Conservation (phyloP, 2,797 vertebrate species). For the Enteromius afrohamiltoni region DNA sequence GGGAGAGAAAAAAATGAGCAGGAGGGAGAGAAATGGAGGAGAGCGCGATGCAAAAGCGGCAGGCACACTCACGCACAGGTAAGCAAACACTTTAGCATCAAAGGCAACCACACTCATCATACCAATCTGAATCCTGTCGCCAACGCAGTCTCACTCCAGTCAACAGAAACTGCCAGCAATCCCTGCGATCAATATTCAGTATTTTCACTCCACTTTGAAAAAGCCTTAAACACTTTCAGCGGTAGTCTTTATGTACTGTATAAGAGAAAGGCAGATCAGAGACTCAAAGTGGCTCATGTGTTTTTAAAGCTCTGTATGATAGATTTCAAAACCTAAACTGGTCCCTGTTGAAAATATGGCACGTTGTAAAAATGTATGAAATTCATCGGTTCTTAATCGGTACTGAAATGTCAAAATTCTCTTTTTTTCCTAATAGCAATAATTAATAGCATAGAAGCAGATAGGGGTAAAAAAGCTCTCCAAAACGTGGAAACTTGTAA, state of each 20-base stretch:
- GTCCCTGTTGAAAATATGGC: neutral
- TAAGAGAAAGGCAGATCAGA: slow-evolving; percentile 17
- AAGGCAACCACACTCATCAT: slow-evolving; percentile 13
- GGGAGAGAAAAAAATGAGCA: slow-evolving; percentile 10
- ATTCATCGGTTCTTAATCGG: too few species aligned
- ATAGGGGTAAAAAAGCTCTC: neutral
- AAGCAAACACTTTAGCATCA: slow-evolving; percentile 22
- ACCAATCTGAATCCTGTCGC: slow-evolving; percentile 11
- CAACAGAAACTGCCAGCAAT: slow-evolving; percentile 13
- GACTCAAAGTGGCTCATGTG: slow-evolving; percentile 21
- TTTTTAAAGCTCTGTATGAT: slow-evolving; percentile 27
- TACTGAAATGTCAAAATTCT: too few species aligned
- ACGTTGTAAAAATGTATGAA: slow-evolving; percentile 1
- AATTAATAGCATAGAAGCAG: neutral
- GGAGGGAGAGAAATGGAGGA: slow-evolving; percentile 9
- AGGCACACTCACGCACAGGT: neutral
- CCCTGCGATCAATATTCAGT: slow-evolving; percentile 30
- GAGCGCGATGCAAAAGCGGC: neutral
- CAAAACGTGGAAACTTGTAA: neutral
- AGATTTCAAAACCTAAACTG: slow-evolving; percentile 37
- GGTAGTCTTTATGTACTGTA: slow-evolving; percentile 16
- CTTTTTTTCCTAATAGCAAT: neutral
- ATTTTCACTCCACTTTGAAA: slow-evolving; percentile 29
- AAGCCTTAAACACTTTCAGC: slow-evolving; percentile 6
- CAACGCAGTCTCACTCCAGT: slow-evolving; percentile 25